A percentile compares a stretch with the other conserved stretches of the same genome.
These are phyloP conservation scores for Coreius guichenoti DNA, from an alignment of 2,797 vertebrate species.

Conservation along the genomic window DNA sequence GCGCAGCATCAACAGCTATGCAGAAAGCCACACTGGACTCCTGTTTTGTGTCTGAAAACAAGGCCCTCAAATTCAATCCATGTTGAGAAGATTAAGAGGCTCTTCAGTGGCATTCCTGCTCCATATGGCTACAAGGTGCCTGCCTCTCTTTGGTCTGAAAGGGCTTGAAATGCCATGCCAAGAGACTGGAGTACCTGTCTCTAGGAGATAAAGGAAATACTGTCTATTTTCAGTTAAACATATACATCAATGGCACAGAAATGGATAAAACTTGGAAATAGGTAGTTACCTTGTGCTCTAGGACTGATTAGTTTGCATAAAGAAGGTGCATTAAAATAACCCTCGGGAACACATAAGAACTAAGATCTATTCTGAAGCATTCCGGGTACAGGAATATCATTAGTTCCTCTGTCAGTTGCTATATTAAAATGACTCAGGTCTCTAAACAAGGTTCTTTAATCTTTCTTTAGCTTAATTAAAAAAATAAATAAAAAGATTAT, in stretches of 20 bases:
- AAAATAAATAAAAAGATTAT: neutral
- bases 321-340: neutral
- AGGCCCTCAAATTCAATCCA: slow-evolving; percentile 69
- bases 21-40: slow-evolving; percentile 60
- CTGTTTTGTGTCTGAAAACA: slow-evolving; percentile 66
- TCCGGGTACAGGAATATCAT: neutral
- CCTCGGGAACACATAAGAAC: neutral
- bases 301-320: slow-evolving; percentile 1
- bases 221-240: slow-evolving; percentile 32
- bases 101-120: slow-evolving; percentile 67
- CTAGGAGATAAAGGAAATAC: slow-evolving; percentile 22
- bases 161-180: slow-evolving; percentile 60
- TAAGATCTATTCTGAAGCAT: neutral
- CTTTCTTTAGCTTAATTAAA: neutral
- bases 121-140: slow-evolving; percentile 76
- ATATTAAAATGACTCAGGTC: neutral
- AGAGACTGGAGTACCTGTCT: slow-evolving; percentile 59
- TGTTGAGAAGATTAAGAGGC: slow-evolving; percentile 74
- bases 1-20: slow-evolving; percentile 52
- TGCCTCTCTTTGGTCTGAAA: slow-evolving; percentile 61
- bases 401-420: neutral
- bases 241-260: slow-evolving; percentile 25
- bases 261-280: slow-evolving; percentile 25
- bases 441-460: neutral
- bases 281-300: neutral